phyloP scores from a whole-genome alignment of 2,113 vertebrate species.

The Neotragus moschatus region DNA sequence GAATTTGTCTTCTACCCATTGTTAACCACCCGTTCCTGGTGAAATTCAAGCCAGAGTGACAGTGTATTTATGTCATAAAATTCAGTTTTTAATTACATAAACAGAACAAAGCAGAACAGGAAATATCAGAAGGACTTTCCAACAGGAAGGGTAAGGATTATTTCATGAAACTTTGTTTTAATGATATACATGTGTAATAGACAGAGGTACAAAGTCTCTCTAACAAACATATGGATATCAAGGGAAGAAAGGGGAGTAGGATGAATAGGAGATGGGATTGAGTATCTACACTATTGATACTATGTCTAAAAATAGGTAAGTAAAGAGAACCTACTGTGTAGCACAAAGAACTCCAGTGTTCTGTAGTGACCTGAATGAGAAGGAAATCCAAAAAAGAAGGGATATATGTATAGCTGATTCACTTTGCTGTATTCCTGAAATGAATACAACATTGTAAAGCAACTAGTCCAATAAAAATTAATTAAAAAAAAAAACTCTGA shows the following conservation, averaged over 20 bases:
- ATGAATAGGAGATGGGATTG: background rate
- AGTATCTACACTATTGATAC: background rate
- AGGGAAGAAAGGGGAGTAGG: background rate
- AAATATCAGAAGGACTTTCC: background rate
- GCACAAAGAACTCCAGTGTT: background rate
- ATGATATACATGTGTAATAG: background rate
- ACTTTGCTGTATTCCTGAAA: background rate
- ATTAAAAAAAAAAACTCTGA: background rate
- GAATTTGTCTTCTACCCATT: background rate
- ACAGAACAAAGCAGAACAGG: background rate
- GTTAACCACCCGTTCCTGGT: background rate
- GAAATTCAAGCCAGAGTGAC: background rate
- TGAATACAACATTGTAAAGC: background rate
- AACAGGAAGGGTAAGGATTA: accelerated
- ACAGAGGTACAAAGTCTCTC: background rate
- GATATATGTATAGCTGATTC: background rate
- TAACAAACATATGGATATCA: background rate
- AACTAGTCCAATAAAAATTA: background rate
- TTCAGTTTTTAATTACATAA: background rate
- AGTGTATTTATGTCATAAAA: background rate
- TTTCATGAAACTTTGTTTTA: background rate
- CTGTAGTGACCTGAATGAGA: background rate
- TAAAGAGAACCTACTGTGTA: background rate
- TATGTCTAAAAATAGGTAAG: background rate
- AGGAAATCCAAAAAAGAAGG: background rate